phyloP scores from a whole-genome alignment of 2,113 vertebrate genomes.

The Dromiciops gliroides region DNA sequence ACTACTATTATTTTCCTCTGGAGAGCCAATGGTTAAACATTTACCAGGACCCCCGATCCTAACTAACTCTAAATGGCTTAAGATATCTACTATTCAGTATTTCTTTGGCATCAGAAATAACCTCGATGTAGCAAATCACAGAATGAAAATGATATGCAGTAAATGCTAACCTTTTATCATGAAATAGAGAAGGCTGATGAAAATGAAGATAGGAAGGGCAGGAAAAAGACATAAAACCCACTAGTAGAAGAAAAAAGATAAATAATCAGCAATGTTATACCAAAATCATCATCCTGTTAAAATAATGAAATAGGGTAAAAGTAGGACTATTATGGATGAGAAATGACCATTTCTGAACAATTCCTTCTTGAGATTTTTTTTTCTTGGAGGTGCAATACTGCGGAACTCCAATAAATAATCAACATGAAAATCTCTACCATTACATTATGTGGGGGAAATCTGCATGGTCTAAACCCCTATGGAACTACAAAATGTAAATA shows the following conservation, averaged over 20 bases:
- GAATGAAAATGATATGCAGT: background rate
- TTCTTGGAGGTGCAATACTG: background rate
- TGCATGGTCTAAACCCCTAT: background rate
- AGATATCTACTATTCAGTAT: background rate
- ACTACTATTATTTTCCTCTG: background rate
- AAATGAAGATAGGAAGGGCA: background rate
- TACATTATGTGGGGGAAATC: background rate
- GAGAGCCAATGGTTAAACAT: background rate
- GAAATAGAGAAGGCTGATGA: background rate
- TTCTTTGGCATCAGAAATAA: background rate
- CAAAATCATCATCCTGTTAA: background rate
- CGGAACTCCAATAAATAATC: background rate
- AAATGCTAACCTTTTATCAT: background rate
- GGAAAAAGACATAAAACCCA: background rate
- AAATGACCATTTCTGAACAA: background rate
- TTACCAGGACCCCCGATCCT: background rate
- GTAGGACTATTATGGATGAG: slow-evolving; percentile 13
- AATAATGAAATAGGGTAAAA: background rate
- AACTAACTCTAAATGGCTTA: background rate
- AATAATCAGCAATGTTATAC: background rate
- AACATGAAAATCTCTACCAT: background rate
- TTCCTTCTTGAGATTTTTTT: slow-evolving; percentile 5
- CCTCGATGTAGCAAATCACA: background rate
- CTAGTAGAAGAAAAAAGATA: background rate
- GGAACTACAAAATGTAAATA: background rate